phyloP scores from a whole-genome alignment of 2,797 vertebrate species.

The Hippocampus kuda region DNA sequence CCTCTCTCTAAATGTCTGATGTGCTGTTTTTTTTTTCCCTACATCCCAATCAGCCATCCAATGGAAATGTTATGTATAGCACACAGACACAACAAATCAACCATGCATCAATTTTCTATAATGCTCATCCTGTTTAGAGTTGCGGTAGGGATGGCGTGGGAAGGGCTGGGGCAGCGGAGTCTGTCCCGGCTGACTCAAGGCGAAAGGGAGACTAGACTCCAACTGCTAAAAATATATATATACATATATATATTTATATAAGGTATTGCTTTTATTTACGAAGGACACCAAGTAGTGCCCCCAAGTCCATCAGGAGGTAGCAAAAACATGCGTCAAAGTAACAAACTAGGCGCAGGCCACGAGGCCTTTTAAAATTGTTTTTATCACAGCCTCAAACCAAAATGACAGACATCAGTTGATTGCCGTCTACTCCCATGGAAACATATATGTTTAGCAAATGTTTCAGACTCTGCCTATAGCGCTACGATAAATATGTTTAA shows the following conservation, averaged over 20 bases:
- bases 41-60: not conserved
- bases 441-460: not conserved
- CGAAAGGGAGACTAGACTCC: not conserved
- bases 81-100: not conserved
- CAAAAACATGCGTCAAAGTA: not conserved
- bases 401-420: conserved; percentile 4
- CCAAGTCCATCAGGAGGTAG: not conserved
- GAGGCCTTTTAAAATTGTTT: not conserved
- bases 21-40: not conserved
- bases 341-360: not conserved
- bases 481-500: not conserved
- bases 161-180: not conserved
- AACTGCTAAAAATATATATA: not conserved
- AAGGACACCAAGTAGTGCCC: not conserved
- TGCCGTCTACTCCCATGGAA: conserved; percentile 2
- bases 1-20: too few species aligned
- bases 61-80: not conserved
- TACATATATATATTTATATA: too few species aligned
- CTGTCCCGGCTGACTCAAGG: not conserved
- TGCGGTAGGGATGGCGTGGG: not conserved
- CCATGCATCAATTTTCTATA: not conserved
- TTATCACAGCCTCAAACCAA: not conserved
- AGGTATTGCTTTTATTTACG: not conserved
- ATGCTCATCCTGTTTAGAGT: not conserved
- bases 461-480: not conserved